These are phyloP conservation scores for Amphiprion percula DNA, from an alignment of 2,113 vertebrate species.

Conservation along the genomic window DNA sequence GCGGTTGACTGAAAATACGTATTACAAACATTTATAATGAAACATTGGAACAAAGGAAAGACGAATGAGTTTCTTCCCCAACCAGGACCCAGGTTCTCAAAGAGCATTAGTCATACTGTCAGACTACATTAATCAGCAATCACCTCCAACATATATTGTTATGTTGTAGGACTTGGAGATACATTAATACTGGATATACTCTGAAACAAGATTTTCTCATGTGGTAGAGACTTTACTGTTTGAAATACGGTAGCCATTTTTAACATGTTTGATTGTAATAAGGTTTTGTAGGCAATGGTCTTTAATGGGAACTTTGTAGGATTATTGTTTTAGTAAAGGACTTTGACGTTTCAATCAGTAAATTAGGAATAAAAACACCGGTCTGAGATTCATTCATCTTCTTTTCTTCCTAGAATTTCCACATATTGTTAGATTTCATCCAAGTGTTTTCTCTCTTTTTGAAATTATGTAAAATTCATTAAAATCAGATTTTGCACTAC, in stretches of 20 bases:
- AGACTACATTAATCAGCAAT: conserved; percentile 18
- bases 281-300: no score
- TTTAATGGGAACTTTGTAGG: no score
- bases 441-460: no score
- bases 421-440: no score
- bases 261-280: no score
- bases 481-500: no score
- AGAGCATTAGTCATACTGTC: conserved; percentile 44
- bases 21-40: conserved; percentile 11
- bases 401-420: no score
- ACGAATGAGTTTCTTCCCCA: conserved; percentile 35
- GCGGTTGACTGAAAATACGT: conserved; percentile 20
- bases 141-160: not conserved
- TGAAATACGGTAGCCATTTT: not conserved
- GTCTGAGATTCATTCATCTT: no score
- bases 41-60: conserved; percentile 6
- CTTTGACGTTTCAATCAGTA: no score
- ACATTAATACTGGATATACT: not conserved
- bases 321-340: no score
- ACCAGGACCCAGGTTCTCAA: conserved; percentile 13
- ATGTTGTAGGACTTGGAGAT: not conserved
- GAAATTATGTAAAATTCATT: no score
- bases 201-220: not conserved
- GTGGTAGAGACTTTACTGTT: not conserved
- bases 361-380: no score